Conservation (phyloP, 2,888 invertebrate species). For the Lathronympha strigana region DNA sequence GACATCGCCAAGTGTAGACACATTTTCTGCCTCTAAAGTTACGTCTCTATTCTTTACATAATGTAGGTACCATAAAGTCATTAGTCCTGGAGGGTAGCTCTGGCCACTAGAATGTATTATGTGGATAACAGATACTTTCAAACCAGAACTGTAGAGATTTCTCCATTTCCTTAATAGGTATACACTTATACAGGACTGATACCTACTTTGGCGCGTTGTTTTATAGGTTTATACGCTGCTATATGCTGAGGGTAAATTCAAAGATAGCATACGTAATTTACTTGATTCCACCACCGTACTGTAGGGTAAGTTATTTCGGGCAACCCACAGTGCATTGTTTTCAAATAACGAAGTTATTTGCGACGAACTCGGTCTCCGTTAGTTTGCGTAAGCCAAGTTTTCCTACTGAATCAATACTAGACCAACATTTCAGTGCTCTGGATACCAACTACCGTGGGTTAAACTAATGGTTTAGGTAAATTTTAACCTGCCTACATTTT, state of each 20-base stretch:
- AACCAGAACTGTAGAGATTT: no score
- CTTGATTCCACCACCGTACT: constrained; percentile 7
- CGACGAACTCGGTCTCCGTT: constrained; percentile 35
- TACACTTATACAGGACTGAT: no score
- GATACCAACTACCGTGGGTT: neutral
- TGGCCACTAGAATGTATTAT: no score
- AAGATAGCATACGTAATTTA: neutral
- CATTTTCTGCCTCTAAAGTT: no score
- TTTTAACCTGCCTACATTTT: no score
- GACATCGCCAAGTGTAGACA: no score
- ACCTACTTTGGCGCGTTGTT: neutral
- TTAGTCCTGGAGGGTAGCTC: no score
- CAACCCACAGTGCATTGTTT: constrained; percentile 45
- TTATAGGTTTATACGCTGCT: neutral
- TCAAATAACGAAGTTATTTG: constrained; percentile 47
- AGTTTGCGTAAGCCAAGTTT: constrained; percentile 44
- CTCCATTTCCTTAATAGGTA: no score
- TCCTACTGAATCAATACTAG: constrained; percentile 29
- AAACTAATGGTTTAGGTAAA: neutral
- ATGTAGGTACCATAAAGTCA: no score
- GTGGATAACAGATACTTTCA: no score
- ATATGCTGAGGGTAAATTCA: neutral
- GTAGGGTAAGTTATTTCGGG: constrained; percentile 35
- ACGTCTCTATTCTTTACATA: no score
- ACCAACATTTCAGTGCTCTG: constrained; percentile 31